Base-by-base conservation (phyloP, 1,140 invertebrate species). In the Mycetomoellerius zeteki region DNA sequence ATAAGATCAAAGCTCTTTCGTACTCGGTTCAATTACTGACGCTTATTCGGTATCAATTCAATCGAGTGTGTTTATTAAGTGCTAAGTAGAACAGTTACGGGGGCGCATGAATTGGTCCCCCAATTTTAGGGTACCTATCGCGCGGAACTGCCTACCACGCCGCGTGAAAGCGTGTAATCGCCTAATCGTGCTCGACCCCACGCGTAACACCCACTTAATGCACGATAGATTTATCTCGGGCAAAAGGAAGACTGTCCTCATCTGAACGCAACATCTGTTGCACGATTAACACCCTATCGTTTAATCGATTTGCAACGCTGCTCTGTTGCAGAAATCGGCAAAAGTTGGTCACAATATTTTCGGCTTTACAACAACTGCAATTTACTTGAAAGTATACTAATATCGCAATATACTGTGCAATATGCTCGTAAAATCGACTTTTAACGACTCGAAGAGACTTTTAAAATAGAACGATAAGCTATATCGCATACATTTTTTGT, bases 191-290 rank as follows among this genome's bases (percentile, higher is more conserved):
- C 14, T 65, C 47, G 50, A 73, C 73, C 86, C 81, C 71, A 75
- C 86, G 76, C 54, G 62, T 69, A 43, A 86, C 88, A 71, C 91
- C 89, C 89, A 90, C 86, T 90, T 87, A 81, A 88, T 64, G 71
- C 71, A 86, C 69, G 85, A 87, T 84, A 64, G 62, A 91, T 72
- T 87, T 84, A 54, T 67, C 56, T 33, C 78, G 67, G 73, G 77
- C 65, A 62, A 86, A 80, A 86, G 24, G 60, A 84, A 88, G 78
- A 88, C 54, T 69, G 73, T 33, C 69, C 84, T 71, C 69, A 78
- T 50, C 19, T 24, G 43, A 52, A 65, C 6, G 75, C 60, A 76
- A 89, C 88, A 89, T 89, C 88, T 89, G 88, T 81, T 86, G 69
- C 19, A n/a, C 54, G 10, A 84, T 60, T 67, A 67, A 60, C 43